phyloP scores from a whole-genome alignment of 2,797 vertebrate genomes.

The Melanotaenia trifasciata region DNA sequence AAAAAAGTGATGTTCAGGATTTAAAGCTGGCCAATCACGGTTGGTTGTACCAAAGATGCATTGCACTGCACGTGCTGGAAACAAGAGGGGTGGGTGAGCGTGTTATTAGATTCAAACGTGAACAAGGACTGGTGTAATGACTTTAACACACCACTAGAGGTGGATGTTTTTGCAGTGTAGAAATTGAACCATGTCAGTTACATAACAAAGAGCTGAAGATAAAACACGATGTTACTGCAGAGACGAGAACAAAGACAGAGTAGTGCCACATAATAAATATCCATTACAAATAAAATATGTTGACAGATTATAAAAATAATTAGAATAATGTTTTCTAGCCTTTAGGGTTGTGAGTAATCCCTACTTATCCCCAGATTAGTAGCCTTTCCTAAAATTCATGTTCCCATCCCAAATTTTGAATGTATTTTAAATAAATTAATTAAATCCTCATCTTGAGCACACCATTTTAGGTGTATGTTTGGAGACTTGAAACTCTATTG shows the following conservation, averaged over 20 bases:
- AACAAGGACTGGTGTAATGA: conserved; percentile 23
- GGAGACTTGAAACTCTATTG: neutral
- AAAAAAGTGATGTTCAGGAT: conserved; percentile 12
- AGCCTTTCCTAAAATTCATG: conserved; percentile 19
- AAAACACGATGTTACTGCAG: conserved; percentile 45
- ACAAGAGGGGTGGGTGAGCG: conserved; percentile 20
- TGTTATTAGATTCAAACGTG: conserved; percentile 23
- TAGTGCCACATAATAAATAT: conserved; percentile 7
- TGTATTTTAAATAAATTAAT: neutral
- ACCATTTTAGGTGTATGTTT: neutral
- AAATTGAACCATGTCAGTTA: conserved; percentile 50
- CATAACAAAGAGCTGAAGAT: conserved; percentile 65
- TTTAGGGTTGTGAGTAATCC: conserved; percentile 22
- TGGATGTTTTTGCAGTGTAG: conserved; percentile 14
- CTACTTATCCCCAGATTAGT: conserved; percentile 39
- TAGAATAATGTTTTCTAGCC: neutral
- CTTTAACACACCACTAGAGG: conserved; percentile 62
- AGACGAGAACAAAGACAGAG: conserved; percentile 44
- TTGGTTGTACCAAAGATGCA: conserved; percentile 9
- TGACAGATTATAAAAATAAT: conserved; percentile 1
- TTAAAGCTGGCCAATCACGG: conserved; percentile 16
- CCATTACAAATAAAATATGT: conserved; percentile 4
- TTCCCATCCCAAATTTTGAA: neutral
- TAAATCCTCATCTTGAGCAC: neutral
- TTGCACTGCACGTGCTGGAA: conserved; percentile 43